A percentile compares a stretch with the other conserved stretches of the same genome.
Evolutionary conservation across 2,797 vertebrate species (phyloP).

Genomic region (Uromys caudimaculatus): DNA sequence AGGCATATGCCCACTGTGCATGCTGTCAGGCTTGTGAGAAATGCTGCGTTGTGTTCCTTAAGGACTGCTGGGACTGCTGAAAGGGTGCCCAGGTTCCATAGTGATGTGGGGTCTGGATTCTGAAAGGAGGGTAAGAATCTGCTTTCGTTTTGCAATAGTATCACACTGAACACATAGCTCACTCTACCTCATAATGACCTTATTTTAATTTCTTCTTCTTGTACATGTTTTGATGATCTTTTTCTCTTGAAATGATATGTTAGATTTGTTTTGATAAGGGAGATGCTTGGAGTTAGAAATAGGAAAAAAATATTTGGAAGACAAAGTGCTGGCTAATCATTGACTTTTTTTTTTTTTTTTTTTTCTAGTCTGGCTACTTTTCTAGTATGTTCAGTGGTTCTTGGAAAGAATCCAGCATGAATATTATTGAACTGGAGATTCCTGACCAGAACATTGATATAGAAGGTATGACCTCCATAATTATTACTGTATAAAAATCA

Average conservation of each 20-base stretch:
- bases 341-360: slow-evolving; percentile 1
- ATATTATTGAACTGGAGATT: slow-evolving; percentile 96
- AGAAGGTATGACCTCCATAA: slow-evolving; percentile 90
- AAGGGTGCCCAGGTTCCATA: slow-evolving; percentile 6
- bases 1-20: neutral
- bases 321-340: slow-evolving; percentile 61
- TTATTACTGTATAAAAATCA: slow-evolving; percentile 50
- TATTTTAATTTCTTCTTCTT: slow-evolving; percentile 57
- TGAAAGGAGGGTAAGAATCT: slow-evolving; percentile 32
- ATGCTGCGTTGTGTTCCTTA: neutral
- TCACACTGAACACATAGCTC: slow-evolving; percentile 45
- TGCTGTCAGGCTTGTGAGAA: slow-evolving; percentile 9
- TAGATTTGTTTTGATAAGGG: slow-evolving; percentile 29
- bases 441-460: slow-evolving; percentile 98
- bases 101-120: neutral
- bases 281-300: slow-evolving; percentile 64
- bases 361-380: slow-evolving; percentile 96
- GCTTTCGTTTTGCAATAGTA: slow-evolving; percentile 47
- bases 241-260: slow-evolving; percentile 56
- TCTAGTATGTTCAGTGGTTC: slow-evolving; percentile 99
- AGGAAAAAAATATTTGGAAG: slow-evolving; percentile 61
- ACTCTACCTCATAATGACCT: neutral
- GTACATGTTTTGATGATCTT: neutral
- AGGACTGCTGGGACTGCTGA: neutral
- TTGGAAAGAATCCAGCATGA: slow-evolving; percentile 98